phyloP scores from a whole-genome alignment of 2,797 vertebrate genomes.

The Novumbra hubbsi region DNA sequence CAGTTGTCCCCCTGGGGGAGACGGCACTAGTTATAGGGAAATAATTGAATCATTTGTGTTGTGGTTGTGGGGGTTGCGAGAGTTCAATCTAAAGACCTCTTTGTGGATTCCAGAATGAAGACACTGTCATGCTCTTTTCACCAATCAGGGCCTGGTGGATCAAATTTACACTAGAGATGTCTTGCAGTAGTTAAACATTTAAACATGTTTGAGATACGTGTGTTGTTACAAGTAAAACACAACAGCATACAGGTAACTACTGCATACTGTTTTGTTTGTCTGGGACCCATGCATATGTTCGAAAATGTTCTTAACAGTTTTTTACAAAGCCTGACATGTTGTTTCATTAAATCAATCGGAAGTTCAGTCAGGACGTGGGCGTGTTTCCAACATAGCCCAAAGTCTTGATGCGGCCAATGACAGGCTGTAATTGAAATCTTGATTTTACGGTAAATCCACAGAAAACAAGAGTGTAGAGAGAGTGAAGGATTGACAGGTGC shows the following conservation, averaged over 20 bases:
- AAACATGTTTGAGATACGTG: too few relatives aligned
- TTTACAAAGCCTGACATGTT: not conserved
- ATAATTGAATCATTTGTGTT: slow-evolving; percentile 4
- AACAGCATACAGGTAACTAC: too few relatives aligned
- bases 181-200: not conserved
- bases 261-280: too few relatives aligned
- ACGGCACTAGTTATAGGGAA: not conserved
- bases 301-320: not conserved
- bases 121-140: slow-evolving; percentile 17
- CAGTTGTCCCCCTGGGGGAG: not conserved
- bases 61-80: not conserved
- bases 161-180: not conserved
- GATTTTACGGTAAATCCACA: not conserved
- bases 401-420: not conserved
- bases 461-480: not conserved
- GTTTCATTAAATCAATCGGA: not conserved
- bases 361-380: not conserved
- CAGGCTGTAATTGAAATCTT: not conserved
- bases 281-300: too few relatives aligned
- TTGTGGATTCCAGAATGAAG: slow-evolving; percentile 22
- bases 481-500: not conserved
- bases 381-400: not conserved
- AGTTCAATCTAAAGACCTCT: slow-evolving; percentile 30
- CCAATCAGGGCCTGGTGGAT: not conserved
- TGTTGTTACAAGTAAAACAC: too few relatives aligned